phyloP scores from a whole-genome alignment of 2,888 invertebrate species.

The Capitulum mitella region DNA sequence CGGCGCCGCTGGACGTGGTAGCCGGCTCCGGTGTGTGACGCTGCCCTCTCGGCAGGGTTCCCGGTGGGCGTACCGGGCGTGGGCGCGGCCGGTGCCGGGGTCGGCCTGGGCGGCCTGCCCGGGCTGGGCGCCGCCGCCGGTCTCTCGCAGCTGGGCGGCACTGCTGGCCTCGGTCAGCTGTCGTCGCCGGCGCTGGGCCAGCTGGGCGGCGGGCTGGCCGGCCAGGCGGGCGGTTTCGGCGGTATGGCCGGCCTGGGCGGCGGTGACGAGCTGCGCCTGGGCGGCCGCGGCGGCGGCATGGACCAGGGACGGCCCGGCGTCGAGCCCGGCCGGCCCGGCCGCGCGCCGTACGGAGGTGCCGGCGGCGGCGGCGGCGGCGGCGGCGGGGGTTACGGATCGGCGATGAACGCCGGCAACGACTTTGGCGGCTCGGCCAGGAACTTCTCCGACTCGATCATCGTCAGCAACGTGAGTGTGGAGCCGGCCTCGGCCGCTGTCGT shows the following conservation, averaged over 20 bases:
- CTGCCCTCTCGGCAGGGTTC: not conserved
- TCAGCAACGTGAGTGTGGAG: slow-evolving; percentile 57
- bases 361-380: not conserved
- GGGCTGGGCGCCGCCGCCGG: not conserved
- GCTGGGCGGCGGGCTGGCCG: not conserved
- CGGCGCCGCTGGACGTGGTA: too few relatives aligned
- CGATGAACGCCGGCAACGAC: slow-evolving; percentile 33
- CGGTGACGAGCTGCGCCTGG: not conserved
- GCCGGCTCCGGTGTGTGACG: too few relatives aligned
- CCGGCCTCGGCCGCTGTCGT: not conserved
- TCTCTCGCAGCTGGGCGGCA: not conserved
- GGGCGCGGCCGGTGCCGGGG: not conserved
- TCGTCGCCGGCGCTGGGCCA: not conserved
- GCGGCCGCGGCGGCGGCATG: not conserved
- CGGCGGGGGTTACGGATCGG: not conserved
- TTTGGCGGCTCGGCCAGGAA: slow-evolving; percentile 31
- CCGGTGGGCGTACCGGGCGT: not conserved
- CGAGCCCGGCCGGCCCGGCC: not conserved
- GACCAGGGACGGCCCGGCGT: not conserved
- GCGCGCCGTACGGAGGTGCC: not conserved
- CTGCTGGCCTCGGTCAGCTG: not conserved
- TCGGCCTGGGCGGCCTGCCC: not conserved
- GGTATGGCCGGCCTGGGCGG: not conserved
- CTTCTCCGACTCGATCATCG: slow-evolving; percentile 56
- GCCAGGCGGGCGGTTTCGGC: not conserved